Conservation (phyloP, 2,888 invertebrate genomes). For the Dolichomitus sp. region DNA sequence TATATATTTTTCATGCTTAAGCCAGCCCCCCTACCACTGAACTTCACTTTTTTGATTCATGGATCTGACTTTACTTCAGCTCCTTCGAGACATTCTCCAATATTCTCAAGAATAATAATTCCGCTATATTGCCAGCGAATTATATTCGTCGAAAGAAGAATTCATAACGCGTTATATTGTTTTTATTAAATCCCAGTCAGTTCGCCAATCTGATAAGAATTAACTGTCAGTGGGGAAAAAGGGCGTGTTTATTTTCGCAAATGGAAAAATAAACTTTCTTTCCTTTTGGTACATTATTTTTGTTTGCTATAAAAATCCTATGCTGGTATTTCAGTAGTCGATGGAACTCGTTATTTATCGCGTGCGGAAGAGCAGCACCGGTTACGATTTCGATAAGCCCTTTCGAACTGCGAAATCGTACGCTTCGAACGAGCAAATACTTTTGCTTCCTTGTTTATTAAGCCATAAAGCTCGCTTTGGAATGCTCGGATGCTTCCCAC, state of each 20-base stretch:
- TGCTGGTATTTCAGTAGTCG: neutral
- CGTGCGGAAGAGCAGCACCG: neutral
- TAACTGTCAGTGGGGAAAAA: neutral
- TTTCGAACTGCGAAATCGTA: constrained; percentile 5
- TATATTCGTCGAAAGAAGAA: constrained; percentile 4
- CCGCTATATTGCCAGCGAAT: constrained; percentile 32
- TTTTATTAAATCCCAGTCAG: neutral
- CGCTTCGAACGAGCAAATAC: constrained; percentile 13
- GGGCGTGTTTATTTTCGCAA: neutral
- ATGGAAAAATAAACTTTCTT: neutral
- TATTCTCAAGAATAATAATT: constrained; percentile 58
- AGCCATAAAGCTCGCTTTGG: neutral
- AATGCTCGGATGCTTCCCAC: neutral
- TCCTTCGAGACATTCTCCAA: constrained; percentile 29
- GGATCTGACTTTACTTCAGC: neutral
- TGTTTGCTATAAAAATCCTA: neutral
- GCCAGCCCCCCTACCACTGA: neutral
- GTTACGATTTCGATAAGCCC: constrained; percentile 9
- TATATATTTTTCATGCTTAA: constrained; percentile 44
- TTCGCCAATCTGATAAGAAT: neutral
- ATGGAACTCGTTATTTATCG: constrained; percentile 16
- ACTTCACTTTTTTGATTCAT: constrained; percentile 47
- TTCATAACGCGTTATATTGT: neutral
- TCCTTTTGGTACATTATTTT: neutral
- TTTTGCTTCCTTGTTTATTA: constrained; percentile 6